Base-by-base conservation (phyloP, 2,888 invertebrate genomes). In the Temnothorax unifasciatus region DNA sequence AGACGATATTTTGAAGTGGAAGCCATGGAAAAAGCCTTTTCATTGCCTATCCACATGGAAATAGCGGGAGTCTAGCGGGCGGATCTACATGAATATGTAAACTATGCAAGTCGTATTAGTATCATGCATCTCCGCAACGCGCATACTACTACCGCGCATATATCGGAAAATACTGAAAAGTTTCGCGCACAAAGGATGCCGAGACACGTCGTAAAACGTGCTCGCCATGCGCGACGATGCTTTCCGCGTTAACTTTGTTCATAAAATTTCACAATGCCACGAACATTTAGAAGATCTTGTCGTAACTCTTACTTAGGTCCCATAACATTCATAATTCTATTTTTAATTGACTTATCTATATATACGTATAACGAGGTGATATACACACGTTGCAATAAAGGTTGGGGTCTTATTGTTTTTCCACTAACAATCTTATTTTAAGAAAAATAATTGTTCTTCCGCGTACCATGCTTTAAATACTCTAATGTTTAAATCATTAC, bases 81-180 rank as follows among this genome's bases (percentile, higher is more conserved):
- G 64, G 54, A 82, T 73, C 41, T 63, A 38, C 64, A 73, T 54
- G 52, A 85, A 84, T 84, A 74, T 74, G 57, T 59, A 57, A 61
- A 41, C 52, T 64, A 76, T 77, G 47, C 34, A 47, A 66, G 21
- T 69, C 59, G 71, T 69, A 79, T 79, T 69, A 59, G 79, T 69
- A 69, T 71, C 59, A 18, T 34, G 59, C 59, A 79, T 61, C 71
- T 50, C 21, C 21, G 21, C 57, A 77, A 77, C 63, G 21, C 15
- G 34, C 25, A 50, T 50, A 63, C 25, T 50, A 63, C 25, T 44
- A n/a, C 61, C 34, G 52, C 47, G 47, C 44, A 15, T 68, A 15
- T 73, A 50, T 73, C 68, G 52, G 29, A 47, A 79, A 84, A 82
- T 69, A 75, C 44, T 66, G 74, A 82, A 82, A 84, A 77, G 73